Evolutionary conservation across 2,113 vertebrate genomes (phyloP).

Genomic region (Sceloporus tristichus): DNA sequence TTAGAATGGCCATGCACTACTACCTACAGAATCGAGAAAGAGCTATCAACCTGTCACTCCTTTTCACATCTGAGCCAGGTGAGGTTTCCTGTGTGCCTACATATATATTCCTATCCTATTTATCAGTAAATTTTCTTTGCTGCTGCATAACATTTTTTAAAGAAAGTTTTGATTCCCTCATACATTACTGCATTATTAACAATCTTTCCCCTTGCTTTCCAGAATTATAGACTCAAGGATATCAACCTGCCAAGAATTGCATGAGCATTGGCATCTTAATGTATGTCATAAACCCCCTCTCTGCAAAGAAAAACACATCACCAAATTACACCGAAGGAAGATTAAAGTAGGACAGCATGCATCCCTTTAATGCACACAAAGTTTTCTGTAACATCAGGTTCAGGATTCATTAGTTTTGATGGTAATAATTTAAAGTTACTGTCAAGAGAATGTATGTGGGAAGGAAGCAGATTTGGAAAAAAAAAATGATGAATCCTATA

Average conservation of each 20-base stretch:
- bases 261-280: not conserved
- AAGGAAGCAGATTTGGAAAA: constrained; percentile 4
- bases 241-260: constrained; percentile 21
- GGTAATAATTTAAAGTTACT: constrained; percentile 40
- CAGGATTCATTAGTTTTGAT: constrained; percentile 32
- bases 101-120: constrained; percentile 24
- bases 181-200: not conserved
- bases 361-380: not conserved
- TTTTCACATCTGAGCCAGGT: too few relatives aligned
- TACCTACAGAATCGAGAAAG: too few relatives aligned
- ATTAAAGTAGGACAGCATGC: constrained; percentile 31
- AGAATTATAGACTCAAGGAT: constrained; percentile 15
- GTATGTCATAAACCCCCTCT: not conserved
- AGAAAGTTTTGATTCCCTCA: constrained; percentile 32
- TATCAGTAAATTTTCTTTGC: constrained; percentile 27
- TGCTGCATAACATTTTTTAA: not conserved
- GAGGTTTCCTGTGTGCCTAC: constrained; percentile 30
- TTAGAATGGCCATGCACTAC: too few relatives aligned
- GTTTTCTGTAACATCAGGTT: constrained; percentile 25
- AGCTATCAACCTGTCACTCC: too few relatives aligned
- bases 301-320: constrained; percentile 28
- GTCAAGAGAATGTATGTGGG: constrained; percentile 26
- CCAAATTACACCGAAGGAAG: constrained; percentile 41
- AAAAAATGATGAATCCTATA: constrained; percentile 23
- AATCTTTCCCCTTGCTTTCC: constrained; percentile 27